These are phyloP conservation scores for Thaumetopoea pityocampa DNA, from an alignment of 1,140 invertebrate species.

Conservation along the genomic window DNA sequence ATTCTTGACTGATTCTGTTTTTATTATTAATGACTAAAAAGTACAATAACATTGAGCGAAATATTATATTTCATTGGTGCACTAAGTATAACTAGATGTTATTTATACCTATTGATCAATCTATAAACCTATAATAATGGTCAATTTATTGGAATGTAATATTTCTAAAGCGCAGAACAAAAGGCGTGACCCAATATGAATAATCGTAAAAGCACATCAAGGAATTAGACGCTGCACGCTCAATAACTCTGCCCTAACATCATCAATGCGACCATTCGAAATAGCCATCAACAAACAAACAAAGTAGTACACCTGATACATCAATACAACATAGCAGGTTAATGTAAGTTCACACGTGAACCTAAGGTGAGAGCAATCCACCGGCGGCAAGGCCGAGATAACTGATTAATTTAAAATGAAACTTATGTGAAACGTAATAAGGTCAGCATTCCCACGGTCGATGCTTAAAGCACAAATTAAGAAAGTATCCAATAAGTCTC, in stretches of 20 bases:
- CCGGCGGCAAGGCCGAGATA: constrained; percentile 66
- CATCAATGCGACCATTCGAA: constrained; percentile 51
- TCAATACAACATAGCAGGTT: constrained; percentile 60
- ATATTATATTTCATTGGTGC: no score
- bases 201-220: constrained; percentile 60
- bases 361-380: constrained; percentile 70
- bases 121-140: no score
- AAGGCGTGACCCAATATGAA: constrained; percentile 51
- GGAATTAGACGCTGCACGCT: constrained; percentile 57
- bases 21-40: no score
- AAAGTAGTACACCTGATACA: constrained; percentile 51
- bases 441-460: constrained; percentile 45
- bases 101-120: no score
- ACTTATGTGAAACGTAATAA: constrained; percentile 40
- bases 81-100: no score
- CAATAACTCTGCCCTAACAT: constrained; percentile 51
- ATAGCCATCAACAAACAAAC: constrained; percentile 46
- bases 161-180: constrained; percentile 28
- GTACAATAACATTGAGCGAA: no score
- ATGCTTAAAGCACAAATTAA: constrained; percentile 61
- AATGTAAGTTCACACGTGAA: constrained; percentile 72
- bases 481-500: constrained; percentile 70
- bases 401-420: constrained; percentile 37
- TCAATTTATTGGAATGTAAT: no score
- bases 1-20: no score